Conservation (phyloP, 2,113 vertebrate species). For the Egretta garzetta region DNA sequence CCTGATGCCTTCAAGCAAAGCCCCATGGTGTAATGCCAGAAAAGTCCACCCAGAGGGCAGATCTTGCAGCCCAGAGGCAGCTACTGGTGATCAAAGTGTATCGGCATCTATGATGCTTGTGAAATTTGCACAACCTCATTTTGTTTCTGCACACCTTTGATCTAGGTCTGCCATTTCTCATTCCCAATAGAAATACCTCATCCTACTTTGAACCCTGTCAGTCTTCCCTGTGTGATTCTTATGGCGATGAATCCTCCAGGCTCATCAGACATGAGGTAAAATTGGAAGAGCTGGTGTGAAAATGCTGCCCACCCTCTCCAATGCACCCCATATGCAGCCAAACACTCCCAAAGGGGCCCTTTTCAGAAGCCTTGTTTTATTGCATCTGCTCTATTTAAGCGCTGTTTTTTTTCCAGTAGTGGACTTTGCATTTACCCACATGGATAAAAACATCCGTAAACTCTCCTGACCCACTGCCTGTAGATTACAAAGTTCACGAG, state of each 20-base stretch:
- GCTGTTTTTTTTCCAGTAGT: not conserved
- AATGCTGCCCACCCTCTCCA: not conserved
- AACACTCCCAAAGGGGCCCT: not conserved
- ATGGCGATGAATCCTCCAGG: not conserved
- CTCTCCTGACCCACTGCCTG: not conserved
- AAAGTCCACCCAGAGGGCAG: not conserved
- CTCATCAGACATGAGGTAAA: not conserved
- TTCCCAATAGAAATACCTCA: not conserved
- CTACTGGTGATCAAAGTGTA: not conserved
- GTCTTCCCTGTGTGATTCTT: not conserved
- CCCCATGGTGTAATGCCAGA: not conserved
- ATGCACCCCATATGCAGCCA: not conserved
- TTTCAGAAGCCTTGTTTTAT: not conserved
- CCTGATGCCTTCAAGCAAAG: not conserved
- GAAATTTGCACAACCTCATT: not conserved
- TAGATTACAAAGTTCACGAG: not conserved
- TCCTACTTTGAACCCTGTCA: not conserved
- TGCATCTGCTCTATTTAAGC: not conserved
- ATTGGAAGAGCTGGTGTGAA: not conserved
- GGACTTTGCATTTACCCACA: not conserved
- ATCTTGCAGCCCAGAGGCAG: not conserved
- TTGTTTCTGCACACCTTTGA: not conserved
- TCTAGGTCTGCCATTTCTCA: not conserved
- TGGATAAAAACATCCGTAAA: not conserved
- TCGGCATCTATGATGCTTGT: rapidly evolving